Evolutionary conservation across 2,888 invertebrate genomes (phyloP).

Genomic region (Linyphia triangularis): DNA sequence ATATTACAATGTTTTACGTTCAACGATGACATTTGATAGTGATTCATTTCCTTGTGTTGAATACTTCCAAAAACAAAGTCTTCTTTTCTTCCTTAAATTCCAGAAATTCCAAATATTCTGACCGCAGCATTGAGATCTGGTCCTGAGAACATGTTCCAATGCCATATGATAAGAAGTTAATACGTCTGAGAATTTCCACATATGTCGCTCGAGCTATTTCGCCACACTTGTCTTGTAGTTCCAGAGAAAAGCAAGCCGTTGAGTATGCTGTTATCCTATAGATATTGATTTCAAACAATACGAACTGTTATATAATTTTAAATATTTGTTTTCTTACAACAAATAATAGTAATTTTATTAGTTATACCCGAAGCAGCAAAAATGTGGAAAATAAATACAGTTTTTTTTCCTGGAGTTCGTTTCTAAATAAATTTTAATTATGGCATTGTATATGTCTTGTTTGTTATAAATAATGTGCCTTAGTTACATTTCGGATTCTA

Average conservation of each 20-base stretch:
- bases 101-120: neutral
- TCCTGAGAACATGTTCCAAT: neutral
- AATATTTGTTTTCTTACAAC: too few relatives aligned
- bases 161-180: neutral
- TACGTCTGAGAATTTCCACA: neutral
- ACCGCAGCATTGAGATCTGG: neutral
- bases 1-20: too few relatives aligned
- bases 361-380: too few relatives aligned
- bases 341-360: too few relatives aligned
- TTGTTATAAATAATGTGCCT: too few relatives aligned
- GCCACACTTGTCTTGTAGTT: neutral
- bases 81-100: neutral
- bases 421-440: too few relatives aligned
- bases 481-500: too few relatives aligned
- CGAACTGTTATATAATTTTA: neutral
- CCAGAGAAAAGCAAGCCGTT: neutral
- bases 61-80: neutral
- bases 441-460: too few relatives aligned
- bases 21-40: too few relatives aligned
- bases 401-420: too few relatives aligned
- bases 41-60: neutral
- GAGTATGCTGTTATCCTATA: neutral
- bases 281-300: neutral
- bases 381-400: too few relatives aligned
- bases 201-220: neutral